phyloP scores from a whole-genome alignment of 2,797 vertebrate genomes.

The Platalea minor region DNA sequence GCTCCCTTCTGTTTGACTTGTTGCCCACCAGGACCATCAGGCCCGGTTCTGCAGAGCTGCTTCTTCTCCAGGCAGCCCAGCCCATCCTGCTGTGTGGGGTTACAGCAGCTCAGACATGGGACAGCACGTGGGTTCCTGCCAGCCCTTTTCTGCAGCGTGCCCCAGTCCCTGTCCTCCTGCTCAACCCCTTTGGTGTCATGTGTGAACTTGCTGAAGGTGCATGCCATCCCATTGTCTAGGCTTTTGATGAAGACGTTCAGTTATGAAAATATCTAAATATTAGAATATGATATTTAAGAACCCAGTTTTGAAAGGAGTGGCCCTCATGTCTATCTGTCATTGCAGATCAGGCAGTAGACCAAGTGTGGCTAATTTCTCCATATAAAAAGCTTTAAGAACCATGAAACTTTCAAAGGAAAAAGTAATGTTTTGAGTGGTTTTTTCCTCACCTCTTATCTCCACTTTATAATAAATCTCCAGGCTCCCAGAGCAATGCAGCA shows the following conservation, averaged over 20 bases:
- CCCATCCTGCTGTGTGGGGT: background rate
- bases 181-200: background rate
- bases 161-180: background rate
- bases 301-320: background rate
- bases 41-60: background rate
- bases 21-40: background rate
- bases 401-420: background rate
- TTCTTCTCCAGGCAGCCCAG: background rate
- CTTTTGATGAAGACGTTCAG: background rate
- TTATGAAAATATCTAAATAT: background rate
- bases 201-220: background rate
- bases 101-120: accelerated
- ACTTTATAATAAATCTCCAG: background rate
- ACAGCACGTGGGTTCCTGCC: accelerated
- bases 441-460: background rate
- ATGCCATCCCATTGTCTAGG: background rate
- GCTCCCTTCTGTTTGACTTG: background rate
- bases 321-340: background rate
- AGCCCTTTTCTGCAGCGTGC: background rate
- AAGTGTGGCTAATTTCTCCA: background rate
- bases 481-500: background rate
- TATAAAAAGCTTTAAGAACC: background rate
- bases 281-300: background rate
- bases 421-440: background rate
- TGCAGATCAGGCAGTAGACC: background rate